These are phyloP conservation scores for Synanceia verrucosa DNA, from an alignment of 2,797 vertebrate species.

Conservation along the genomic window DNA sequence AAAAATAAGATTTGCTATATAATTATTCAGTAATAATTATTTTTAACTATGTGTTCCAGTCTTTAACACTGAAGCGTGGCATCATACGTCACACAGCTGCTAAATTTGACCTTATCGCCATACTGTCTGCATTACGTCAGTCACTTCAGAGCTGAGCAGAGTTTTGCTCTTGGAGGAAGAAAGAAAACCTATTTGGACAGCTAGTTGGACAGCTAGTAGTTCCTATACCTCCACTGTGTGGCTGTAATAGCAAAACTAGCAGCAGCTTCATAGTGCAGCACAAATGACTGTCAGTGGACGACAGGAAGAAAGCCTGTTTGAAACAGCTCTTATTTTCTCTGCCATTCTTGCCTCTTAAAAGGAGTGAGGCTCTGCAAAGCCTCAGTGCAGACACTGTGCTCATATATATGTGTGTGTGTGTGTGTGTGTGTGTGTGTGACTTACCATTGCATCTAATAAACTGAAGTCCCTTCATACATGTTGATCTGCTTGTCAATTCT, in stretches of 20 bases:
- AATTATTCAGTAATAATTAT: too few relatives aligned
- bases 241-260: slow-evolving; percentile 27
- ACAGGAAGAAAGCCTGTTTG: slow-evolving; percentile 22
- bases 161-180: neutral
- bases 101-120: neutral
- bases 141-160: neutral
- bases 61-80: neutral
- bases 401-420: neutral
- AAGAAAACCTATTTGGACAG: slow-evolving; percentile 15
- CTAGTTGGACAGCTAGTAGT: slow-evolving; percentile 8
- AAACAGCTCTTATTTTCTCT: slow-evolving; percentile 12
- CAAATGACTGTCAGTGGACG: slow-evolving; percentile 28
- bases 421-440: neutral
- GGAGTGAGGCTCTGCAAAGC: slow-evolving; percentile 7
- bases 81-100: neutral
- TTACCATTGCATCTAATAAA: neutral
- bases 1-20: too few relatives aligned
- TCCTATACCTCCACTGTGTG: slow-evolving; percentile 16
- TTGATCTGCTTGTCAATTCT: neutral
- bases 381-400: neutral
- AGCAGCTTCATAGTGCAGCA: slow-evolving; percentile 20
- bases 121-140: neutral
- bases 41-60: neutral
- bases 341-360: slow-evolving; percentile 8
- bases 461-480: neutral